Percentiles rank a stretch among this genome's conserved stretches.
Evolutionary conservation across 2,113 vertebrate species (phyloP).

Genomic region (Anthoscopus minutus): DNA sequence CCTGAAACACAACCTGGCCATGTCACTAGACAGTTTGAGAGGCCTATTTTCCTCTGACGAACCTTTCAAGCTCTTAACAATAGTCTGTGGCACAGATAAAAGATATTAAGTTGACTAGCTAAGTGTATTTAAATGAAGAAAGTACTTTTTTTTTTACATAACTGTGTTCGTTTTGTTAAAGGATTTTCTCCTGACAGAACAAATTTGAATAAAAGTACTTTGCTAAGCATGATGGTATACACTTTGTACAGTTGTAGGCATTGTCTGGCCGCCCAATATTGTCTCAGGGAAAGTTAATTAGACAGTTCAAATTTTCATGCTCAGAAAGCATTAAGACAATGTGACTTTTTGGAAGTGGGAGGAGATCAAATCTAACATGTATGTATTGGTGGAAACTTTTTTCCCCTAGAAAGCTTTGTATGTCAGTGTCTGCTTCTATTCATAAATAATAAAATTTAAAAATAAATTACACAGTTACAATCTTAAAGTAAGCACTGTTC

Average conservation of each 20-base stretch:
- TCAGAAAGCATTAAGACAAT: background rate
- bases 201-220: slow-evolving; percentile 49
- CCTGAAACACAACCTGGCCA: slow-evolving; percentile 51
- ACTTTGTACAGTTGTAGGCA: slow-evolving; percentile 28
- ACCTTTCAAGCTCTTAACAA: slow-evolving; percentile 34
- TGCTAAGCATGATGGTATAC: slow-evolving; percentile 7
- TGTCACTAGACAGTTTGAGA: slow-evolving; percentile 30
- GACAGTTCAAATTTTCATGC: slow-evolving; percentile 23
- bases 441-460: background rate
- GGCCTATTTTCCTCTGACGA: background rate
- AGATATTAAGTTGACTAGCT: slow-evolving; percentile 13
- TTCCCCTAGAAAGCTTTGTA: background rate
- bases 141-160: background rate
- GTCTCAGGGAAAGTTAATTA: slow-evolving; percentile 42
- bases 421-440: background rate
- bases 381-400: background rate
- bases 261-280: background rate
- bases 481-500: background rate
- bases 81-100: slow-evolving; percentile 30
- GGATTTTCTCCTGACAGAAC: slow-evolving; percentile 54
- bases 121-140: slow-evolving; percentile 39
- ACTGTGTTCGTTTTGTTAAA: slow-evolving; percentile 36
- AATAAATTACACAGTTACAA: background rate
- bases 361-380: background rate
- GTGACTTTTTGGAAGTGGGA: background rate